Evolutionary conservation across 30 jellyfish, hydroid and myxozoan genomes (phyloP).

Genomic region (Chironex yamaguchii): DNA sequence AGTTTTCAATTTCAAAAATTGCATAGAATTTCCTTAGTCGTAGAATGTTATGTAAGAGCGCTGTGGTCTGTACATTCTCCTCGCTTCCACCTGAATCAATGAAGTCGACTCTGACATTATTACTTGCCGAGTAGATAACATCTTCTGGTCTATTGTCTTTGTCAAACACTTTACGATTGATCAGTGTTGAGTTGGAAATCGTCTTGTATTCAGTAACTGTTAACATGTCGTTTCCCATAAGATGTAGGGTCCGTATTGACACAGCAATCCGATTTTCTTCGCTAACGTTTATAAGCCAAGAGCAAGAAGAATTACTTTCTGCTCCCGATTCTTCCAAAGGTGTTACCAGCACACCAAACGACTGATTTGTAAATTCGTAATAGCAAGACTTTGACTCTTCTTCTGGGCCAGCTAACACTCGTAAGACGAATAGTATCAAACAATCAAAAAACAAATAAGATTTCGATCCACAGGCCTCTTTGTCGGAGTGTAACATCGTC

Average conservation of each 20-base stretch:
- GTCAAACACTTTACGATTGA: conserved; percentile 26
- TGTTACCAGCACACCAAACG: neutral
- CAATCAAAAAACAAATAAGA: too few species aligned
- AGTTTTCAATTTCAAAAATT: conserved; percentile 75
- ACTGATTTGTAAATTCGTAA: neutral
- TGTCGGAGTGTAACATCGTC: too few species aligned
- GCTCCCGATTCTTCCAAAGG: neutral
- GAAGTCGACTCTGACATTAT: conserved; percentile 55
- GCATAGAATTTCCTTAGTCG: conserved; percentile 55
- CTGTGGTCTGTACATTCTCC: neutral
- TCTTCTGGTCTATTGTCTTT: conserved; percentile 57
- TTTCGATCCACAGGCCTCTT: too few species aligned
- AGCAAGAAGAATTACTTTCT: neutral
- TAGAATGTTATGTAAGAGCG: neutral
- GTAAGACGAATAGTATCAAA: too few species aligned
- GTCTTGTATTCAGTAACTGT: conserved; percentile 35
- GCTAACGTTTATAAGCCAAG: conserved; percentile 72
- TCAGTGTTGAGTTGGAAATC: conserved; percentile 9
- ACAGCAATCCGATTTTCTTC: conserved; percentile 72
- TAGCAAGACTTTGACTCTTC: too few species aligned
- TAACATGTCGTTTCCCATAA: conserved; percentile 57
- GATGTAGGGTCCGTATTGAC: conserved; percentile 12
- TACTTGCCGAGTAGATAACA: conserved; percentile 68
- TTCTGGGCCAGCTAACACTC: too few species aligned
- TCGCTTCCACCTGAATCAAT: neutral